Conservation (phyloP, 2,113 vertebrate species). For the Anseranas semipalmata region DNA sequence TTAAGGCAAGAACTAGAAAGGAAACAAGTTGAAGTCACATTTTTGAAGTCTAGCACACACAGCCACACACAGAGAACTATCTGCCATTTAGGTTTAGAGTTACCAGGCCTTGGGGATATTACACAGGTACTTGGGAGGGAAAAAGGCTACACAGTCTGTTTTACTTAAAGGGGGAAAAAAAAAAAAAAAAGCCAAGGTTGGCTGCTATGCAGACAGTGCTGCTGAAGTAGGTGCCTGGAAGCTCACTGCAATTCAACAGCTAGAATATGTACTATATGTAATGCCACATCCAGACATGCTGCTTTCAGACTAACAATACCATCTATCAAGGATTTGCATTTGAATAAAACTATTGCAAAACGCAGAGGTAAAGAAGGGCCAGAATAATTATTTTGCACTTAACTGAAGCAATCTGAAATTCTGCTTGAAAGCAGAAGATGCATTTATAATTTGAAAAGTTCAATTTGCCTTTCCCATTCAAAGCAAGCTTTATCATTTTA, state of each 20-base stretch:
- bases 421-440: background rate
- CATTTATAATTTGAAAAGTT: background rate
- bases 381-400: background rate
- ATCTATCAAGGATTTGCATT: background rate
- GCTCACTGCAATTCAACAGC: background rate
- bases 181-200: background rate
- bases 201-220: background rate
- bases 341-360: background rate
- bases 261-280: accelerated
- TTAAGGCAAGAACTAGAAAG: background rate
- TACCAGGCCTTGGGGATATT: background rate
- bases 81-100: background rate
- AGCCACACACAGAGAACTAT: background rate
- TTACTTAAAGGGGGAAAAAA: background rate
- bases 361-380: background rate
- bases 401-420: background rate
- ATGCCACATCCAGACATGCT: background rate
- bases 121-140: background rate
- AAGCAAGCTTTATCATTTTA: background rate
- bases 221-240: background rate
- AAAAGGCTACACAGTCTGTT: background rate
- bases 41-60: background rate
- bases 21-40: background rate
- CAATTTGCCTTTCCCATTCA: background rate
- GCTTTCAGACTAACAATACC: background rate